Base-by-base conservation (phyloP, 2,797 vertebrate genomes). In the Mormyrops attenuatus region DNA sequence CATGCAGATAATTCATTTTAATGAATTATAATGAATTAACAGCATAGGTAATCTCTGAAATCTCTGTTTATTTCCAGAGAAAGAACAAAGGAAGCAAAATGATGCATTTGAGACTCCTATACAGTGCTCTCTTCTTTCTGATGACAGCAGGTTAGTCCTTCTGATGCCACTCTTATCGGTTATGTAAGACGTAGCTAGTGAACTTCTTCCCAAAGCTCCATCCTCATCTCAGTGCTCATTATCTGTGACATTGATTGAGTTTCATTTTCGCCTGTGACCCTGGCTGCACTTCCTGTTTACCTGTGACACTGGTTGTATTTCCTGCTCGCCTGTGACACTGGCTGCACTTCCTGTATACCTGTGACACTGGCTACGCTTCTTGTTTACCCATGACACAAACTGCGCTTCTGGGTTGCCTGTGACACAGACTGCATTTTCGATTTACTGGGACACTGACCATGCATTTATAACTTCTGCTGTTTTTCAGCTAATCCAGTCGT, bases 141-240 rank as follows among this genome's bases (percentile, higher is more conserved):
- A 89, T 92, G 91, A 89, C 89, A 73, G 91, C 93, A 95, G 96
- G 96, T 97, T 95, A 38, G 90, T 57, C 90, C 60, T 69, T 41
- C 13, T 73, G 22, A 57, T 53, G 0, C 41, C 20, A 5, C 47
- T 66, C 2, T 69, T 38, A 17, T 80, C 50, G 80, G 26, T 60
- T 22, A 60, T 22, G 55, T 60, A 60, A 60, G 6, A 60, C 0
- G 20, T 22, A 60, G n/a, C 0, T 60, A 8, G n/a, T 34, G 11
- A 69, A 26, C 1, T 13, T 34, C 26, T 30, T 69, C 26, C 63
- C 26, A 69, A 69, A 69, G 63, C 63, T 34, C 63, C 60, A 66
- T 66, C 60, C 30, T 26, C 7, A 34, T 69, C 63, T 41, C 34
- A 41, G 5, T 15, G 69, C 34, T 38, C 69, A 41, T 77, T 77